Percentiles rank a stretch among this genome's conserved stretches.
These are phyloP conservation scores for Pristiophorus japonicus DNA, from an alignment of 2,113 vertebrate genomes.

Conservation along the genomic window DNA sequence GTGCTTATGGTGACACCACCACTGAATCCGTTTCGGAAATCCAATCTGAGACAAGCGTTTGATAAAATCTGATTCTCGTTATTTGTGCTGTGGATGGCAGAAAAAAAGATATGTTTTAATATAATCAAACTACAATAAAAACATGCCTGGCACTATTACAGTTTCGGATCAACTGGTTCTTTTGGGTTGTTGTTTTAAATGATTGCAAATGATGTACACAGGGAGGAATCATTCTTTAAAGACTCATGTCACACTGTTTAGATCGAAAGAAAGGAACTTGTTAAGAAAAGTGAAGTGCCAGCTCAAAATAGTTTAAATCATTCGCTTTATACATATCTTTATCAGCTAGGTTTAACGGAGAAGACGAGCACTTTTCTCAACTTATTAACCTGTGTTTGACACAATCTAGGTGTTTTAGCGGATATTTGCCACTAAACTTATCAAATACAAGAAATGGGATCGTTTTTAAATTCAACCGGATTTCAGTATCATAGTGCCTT, in stretches of 20 bases:
- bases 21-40: neutral
- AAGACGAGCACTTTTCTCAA: neutral
- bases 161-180: neutral
- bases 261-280: neutral
- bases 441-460: neutral
- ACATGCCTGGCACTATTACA: neutral
- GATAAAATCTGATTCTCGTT: constrained; percentile 44
- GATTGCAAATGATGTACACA: neutral
- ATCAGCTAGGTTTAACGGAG: neutral
- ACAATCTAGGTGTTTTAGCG: neutral
- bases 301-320: neutral
- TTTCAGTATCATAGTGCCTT: neutral
- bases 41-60: neutral
- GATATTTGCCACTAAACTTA: neutral
- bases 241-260: neutral
- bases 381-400: neutral
- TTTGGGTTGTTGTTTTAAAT: neutral
- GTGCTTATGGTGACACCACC: neutral
- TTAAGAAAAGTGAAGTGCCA: neutral
- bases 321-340: neutral
- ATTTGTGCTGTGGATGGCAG: constrained; percentile 44
- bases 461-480: neutral
- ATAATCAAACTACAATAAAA: neutral
- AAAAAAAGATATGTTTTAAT: constrained; percentile 42
- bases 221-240: neutral